phyloP scores from a whole-genome alignment of 2,888 invertebrate genomes.

The Andrena dorsata region DNA sequence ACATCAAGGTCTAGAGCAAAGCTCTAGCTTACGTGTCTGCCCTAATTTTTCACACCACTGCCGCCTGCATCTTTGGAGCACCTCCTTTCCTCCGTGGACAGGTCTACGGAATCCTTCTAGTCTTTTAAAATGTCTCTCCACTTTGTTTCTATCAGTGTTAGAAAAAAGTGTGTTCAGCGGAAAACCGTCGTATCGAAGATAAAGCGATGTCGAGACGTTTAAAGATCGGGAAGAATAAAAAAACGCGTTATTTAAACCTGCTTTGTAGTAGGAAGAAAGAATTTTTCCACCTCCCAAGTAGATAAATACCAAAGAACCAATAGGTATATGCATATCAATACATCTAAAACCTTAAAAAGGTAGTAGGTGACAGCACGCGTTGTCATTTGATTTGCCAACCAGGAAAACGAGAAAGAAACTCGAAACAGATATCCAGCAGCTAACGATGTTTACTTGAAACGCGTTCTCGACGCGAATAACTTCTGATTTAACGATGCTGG shows the following conservation, averaged over 20 bases:
- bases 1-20: constrained; percentile 51
- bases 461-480: neutral
- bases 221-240: too few relatives aligned
- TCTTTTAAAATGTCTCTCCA: neutral
- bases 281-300: too few relatives aligned
- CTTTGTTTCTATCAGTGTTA: constrained; percentile 2
- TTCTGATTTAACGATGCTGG: constrained; percentile 26
- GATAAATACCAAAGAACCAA: too few relatives aligned
- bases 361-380: too few relatives aligned
- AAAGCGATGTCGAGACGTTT: neutral
- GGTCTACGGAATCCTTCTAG: neutral
- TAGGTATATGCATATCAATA: too few relatives aligned
- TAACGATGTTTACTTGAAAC: constrained; percentile 29
- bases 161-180: neutral
- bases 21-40: constrained; percentile 53
- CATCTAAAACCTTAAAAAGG: too few relatives aligned
- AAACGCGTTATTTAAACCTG: too few relatives aligned
- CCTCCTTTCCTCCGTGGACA: neutral
- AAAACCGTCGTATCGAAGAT: neutral
- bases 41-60: constrained; percentile 53
- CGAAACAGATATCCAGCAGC: neutral
- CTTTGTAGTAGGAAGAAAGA: too few relatives aligned
- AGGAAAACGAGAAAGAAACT: neutral
- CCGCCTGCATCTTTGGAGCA: neutral
- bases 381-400: neutral